Percentiles rank a stretch among this genome's conserved stretches.
These are phyloP conservation scores for Corythoichthys intestinalis DNA, from an alignment of 2,113 vertebrate species.

Conservation along the genomic window DNA sequence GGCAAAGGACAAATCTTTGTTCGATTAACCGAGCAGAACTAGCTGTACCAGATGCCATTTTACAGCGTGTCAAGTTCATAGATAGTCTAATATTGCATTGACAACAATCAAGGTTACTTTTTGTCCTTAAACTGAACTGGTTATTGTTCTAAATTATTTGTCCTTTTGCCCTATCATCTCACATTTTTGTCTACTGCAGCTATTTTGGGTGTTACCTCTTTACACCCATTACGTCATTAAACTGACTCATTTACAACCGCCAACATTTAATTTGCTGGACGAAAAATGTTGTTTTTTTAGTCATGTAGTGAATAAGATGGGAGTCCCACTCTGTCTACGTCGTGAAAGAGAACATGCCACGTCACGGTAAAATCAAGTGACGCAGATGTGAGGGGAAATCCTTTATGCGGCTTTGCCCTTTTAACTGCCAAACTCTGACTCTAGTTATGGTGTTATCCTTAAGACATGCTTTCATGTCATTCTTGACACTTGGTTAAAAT, in stretches of 20 bases:
- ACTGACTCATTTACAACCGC: constrained; percentile 36
- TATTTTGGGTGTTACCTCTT: constrained; percentile 50
- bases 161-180: not conserved
- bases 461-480: not conserved
- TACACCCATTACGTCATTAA: constrained; percentile 35
- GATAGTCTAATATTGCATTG: not conserved
- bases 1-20: not conserved
- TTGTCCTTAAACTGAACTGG: not conserved
- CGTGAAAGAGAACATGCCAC: not conserved
- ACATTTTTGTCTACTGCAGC: constrained; percentile 33
- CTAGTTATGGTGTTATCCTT: not conserved
- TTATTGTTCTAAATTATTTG: constrained; percentile 4
- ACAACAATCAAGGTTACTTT: not conserved
- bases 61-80: not conserved
- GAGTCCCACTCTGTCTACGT: not conserved
- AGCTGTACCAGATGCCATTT: not conserved
- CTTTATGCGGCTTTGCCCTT: not conserved
- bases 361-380: not conserved
- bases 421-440: not conserved
- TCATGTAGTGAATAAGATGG: not conserved
- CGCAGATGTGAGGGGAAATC: not conserved
- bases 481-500: not conserved
- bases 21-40: not conserved
- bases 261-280: not conserved
- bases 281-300: not conserved